These are phyloP conservation scores for Ochropleura leucogaster DNA, from an alignment of 2,888 invertebrate species.

Conservation along the genomic window DNA sequence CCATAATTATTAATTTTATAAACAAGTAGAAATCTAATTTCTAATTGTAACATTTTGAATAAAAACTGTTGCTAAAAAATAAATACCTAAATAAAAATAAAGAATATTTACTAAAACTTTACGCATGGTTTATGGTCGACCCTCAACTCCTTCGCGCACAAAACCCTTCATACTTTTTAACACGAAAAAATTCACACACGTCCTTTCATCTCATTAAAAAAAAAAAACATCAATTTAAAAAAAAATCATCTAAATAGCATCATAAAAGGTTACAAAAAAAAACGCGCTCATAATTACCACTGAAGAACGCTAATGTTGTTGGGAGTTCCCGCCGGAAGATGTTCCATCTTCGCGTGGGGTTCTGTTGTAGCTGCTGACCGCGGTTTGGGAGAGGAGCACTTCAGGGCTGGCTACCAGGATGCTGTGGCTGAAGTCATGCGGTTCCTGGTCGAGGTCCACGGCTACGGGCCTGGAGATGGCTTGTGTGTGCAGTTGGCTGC, in stretches of 20 bases:
- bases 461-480: slow-evolving; percentile 94
- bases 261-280: slow-evolving; percentile 51
- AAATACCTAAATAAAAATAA: neutral
- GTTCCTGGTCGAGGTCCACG: slow-evolving; percentile 96
- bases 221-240: slow-evolving; percentile 11
- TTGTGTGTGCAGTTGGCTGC: slow-evolving; percentile 95
- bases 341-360: slow-evolving; percentile 81
- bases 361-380: slow-evolving; percentile 84
- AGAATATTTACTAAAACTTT: neutral
- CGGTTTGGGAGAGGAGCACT: slow-evolving; percentile 82
- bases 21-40: neutral
- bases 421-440: slow-evolving; percentile 97
- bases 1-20: slow-evolving; percentile 24
- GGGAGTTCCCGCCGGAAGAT: slow-evolving; percentile 79
- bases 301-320: slow-evolving; percentile 81
- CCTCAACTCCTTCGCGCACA: slow-evolving; percentile 4
- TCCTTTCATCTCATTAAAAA: neutral
- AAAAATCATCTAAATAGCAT: neutral
- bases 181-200: neutral
- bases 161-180: neutral
- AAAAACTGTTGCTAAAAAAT: neutral
- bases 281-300: slow-evolving; percentile 60
- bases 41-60: neutral
- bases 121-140: slow-evolving; percentile 51
- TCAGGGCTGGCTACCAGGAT: slow-evolving; percentile 96